phyloP scores from a whole-genome alignment of 2,113 vertebrate genomes.

The Menidia beryllina region DNA sequence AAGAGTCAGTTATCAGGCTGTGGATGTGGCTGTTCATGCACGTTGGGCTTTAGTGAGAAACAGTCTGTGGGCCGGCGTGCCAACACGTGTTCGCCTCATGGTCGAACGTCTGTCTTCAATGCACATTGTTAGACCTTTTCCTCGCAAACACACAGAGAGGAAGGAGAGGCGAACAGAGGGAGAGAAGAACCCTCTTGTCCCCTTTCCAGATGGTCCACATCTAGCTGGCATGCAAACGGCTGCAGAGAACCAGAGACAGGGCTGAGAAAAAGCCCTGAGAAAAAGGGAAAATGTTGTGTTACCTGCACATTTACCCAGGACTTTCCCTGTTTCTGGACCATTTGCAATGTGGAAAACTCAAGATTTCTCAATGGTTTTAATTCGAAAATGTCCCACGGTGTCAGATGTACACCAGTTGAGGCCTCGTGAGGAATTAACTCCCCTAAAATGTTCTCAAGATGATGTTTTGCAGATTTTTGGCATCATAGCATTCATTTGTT shows the following conservation, averaged over 20 bases:
- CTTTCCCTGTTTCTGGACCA: background rate
- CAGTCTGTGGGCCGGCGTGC: slow-evolving; percentile 28
- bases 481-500: slow-evolving; percentile 24
- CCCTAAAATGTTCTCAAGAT: background rate
- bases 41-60: slow-evolving; percentile 10
- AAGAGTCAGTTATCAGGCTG: slow-evolving; percentile 1
- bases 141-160: slow-evolving; percentile 9
- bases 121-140: slow-evolving; percentile 35
- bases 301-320: background rate
- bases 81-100: slow-evolving; percentile 66
- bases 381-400: background rate
- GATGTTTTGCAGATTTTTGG: background rate
- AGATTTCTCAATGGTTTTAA: slow-evolving; percentile 5
- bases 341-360: background rate
- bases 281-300: background rate
- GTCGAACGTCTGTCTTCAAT: slow-evolving; percentile 51
- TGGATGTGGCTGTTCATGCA: slow-evolving; percentile 50
- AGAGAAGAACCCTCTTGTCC: slow-evolving; percentile 31
- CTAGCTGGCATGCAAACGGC: slow-evolving; percentile 54
- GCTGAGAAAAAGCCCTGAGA: slow-evolving; percentile 26
- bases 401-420: slow-evolving; percentile 3
- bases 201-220: slow-evolving; percentile 62
- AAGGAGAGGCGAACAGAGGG: slow-evolving; percentile 22
- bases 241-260: slow-evolving; percentile 50
- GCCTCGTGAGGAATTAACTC: background rate